Evolutionary conservation across 2,888 invertebrate species (phyloP), one percentile per base, ranked within the genome.

Genomic region (Sepioteuthis lessoniana): DNA sequence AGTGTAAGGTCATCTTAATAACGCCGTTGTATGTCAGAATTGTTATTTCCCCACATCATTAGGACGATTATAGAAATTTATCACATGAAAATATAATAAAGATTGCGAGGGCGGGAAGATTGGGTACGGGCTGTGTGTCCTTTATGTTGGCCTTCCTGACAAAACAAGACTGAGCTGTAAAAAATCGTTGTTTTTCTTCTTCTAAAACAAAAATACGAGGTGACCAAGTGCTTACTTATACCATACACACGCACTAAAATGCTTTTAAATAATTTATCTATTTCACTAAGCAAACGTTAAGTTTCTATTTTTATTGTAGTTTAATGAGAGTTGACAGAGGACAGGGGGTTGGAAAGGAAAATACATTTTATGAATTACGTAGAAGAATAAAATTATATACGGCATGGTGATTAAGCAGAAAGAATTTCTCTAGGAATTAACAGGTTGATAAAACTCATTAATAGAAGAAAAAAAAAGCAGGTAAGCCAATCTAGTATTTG

Each of bases 21-120:
- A 76, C 76, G 35, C 16, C 76, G 76, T 25, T 76, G 76, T 76
- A 76, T 76, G 76, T 76, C 76, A 76, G n/a, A 76, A 76, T 76
- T n/a, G 76, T 76, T 76, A 76, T 76, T 76, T 60, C 76, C 76
- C 76, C n/a, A n/a, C 76, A 76, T 76, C 76, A 76, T 35, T 76
- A 76, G 76, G 35, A 76, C 35, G 13, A 76, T 76, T 76, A 76
- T 13, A 76, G 76, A 76, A 76, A 76, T 35, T 76, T 35, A 76
- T 76, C 76, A 76, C 76, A 76, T 76, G 76, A 76, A 76, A 76
- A 76, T 76, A 76, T 76, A 76, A 76, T 76, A 76, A 76, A 76
- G 76, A 16, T n/a, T 76, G 76, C 76, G 76, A 76, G 76, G 76
- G 76, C n/a, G 76, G 76, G 10, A 76, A 76, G 76, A 35, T 10